These are phyloP conservation scores for Eupleurogrammus muticus DNA, from an alignment of 2,797 vertebrate species.

Conservation along the genomic window DNA sequence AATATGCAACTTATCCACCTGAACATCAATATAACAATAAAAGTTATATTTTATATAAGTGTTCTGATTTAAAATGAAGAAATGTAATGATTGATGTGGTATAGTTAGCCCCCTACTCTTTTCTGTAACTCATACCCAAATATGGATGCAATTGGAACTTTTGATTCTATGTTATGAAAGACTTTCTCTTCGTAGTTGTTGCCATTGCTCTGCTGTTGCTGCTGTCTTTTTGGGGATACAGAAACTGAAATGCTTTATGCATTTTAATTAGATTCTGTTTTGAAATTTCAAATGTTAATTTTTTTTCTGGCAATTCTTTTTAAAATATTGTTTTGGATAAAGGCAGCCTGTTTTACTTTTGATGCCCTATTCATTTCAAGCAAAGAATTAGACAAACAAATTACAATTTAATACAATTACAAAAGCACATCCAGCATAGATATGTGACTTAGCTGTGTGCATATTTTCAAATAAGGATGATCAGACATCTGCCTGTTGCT, in stretches of 20 bases:
- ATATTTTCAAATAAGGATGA: constrained; percentile 18
- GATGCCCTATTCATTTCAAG: neutral
- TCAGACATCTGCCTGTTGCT: constrained; percentile 24
- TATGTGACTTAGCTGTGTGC: neutral
- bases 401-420: constrained; percentile 1
- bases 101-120: neutral
- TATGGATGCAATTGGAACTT: neutral
- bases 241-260: neutral
- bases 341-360: neutral
- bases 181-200: neutral
- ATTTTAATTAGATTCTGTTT: neutral
- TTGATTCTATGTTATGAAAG: neutral
- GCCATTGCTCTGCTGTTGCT: neutral
- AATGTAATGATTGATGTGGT: no score
- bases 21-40: neutral
- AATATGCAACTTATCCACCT: neutral
- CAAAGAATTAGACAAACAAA: neutral
- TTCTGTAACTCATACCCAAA: neutral
- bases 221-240: neutral
- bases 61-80: neutral
- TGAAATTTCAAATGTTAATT: neutral
- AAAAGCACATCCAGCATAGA: neutral
- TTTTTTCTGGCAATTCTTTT: neutral
- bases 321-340: neutral
- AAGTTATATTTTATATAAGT: neutral